Evolutionary conservation across 1,140 invertebrate species (phyloP), one percentile per base, ranked within the genome.

Genomic region (Panagrolaimus sp.): DNA sequence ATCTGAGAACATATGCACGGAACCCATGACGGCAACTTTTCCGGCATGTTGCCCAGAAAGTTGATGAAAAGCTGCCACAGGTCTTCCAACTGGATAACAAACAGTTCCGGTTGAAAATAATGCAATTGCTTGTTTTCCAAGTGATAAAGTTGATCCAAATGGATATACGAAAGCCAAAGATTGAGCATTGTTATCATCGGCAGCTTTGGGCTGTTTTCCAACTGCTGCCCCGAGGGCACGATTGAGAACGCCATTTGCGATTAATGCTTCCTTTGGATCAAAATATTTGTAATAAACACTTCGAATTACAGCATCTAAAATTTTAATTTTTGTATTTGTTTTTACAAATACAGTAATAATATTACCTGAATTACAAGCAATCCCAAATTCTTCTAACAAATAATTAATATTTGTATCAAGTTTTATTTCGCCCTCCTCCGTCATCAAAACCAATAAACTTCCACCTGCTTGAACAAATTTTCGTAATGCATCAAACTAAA

Each of bases 251-350:
- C 91, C 92, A 85, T 91, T 91, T 1, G 88, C 82, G 28, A 99
- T 88, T 55, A 92, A 88, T 79, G 92, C 94, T 85, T 98, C 96
- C 84, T 98, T 99, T 9, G 96, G 96, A 84, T 98, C 93, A 81
- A 95, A 93, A 83, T 94, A 97, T 86, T 96, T 96, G 86, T 93
- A 93, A 80, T 95, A 98, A 78, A 93, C 91, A 21, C 94, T 93
- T 65, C 96, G 87, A 10, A 97, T 89, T 1, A 98, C 91, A 79
- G 89, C 90, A 86, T 98, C 94, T 94, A n/a, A n/a, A n/a, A n/a
- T n/a, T n/a, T n/a, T n/a, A n/a, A n/a, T n/a, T n/a, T n/a, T n/a
- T n/a, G n/a, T n/a, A n/a, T n/a, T n/a, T n/a, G n/a, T n/a, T n/a
- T n/a, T n/a, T n/a, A n/a, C n/a, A n/a, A n/a, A n/a, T 58, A 28